These are phyloP conservation scores for Palythoa grandis DNA, from an alignment of 92 coral and sea anemone genomes.

Conservation along the genomic window DNA sequence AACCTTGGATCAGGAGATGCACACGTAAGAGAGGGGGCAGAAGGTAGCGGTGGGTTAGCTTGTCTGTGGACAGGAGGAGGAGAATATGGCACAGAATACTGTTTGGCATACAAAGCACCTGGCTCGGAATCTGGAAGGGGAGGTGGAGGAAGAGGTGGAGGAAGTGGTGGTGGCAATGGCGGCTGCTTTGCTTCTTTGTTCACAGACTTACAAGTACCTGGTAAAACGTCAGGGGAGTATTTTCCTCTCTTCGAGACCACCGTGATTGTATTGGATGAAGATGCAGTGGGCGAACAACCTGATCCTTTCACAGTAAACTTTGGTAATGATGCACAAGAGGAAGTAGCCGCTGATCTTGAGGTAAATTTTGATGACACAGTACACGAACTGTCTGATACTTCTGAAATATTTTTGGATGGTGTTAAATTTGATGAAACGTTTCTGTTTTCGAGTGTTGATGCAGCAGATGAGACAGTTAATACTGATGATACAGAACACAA, in stretches of 20 bases:
- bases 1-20: conserved; percentile 4
- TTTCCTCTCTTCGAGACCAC: conserved; percentile 35
- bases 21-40: neutral
- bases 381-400: neutral
- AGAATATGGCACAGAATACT: conserved; percentile 9
- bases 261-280: conserved; percentile 28
- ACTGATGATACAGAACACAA: neutral
- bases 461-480: neutral
- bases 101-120: neutral
- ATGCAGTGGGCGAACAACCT: neutral
- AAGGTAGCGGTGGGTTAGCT: neutral
- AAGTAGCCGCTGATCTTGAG: neutral
- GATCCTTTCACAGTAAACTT: neutral
- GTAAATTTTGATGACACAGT: neutral
- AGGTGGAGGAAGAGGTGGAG: conserved; percentile 37
- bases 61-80: conserved; percentile 36
- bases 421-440: neutral
- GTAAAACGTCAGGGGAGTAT: neutral
- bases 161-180: conserved; percentile 39
- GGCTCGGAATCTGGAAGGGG: conserved; percentile 15
- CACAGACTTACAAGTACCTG: neutral
- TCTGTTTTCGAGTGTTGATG: neutral
- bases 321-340: neutral
- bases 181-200: neutral
- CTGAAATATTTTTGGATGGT: neutral